Evolutionary conservation across 2,113 vertebrate genomes (phyloP).

Genomic region (Nesogale talazaci): DNA sequence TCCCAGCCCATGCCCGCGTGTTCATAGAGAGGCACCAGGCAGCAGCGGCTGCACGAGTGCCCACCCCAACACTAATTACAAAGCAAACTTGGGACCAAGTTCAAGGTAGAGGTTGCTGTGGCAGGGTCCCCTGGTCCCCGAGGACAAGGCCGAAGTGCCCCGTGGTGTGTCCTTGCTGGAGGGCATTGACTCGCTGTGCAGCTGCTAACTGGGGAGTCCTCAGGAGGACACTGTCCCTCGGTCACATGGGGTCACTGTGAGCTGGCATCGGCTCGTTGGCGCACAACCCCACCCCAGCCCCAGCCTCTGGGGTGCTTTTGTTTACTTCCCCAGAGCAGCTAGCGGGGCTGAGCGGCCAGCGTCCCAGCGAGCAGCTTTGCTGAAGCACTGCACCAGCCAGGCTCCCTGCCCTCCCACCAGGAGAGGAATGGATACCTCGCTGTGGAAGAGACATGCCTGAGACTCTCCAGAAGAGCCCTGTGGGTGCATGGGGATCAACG

Average conservation of each 20-base stretch:
- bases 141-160: not conserved
- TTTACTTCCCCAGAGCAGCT: not conserved
- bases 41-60: no score
- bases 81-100: not conserved
- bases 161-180: no score
- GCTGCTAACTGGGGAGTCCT: no score
- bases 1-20: fast-evolving
- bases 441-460: fast-evolving
- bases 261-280: no score
- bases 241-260: no score
- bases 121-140: no score
- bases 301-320: no score
- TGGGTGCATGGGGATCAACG: no score
- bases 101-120: fast-evolving
- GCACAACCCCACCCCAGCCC: not conserved
- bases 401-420: not conserved
- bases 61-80: fast-evolving
- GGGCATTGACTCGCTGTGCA: no score
- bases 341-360: not conserved
- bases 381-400: not conserved
- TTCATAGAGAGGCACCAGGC: not conserved
- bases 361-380: not conserved
- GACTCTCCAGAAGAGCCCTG: no score
- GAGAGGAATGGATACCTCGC: fast-evolving
- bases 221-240: no score